Evolutionary conservation across 2,888 invertebrate genomes (phyloP).

Genomic region (Megalurothrips usitatus): DNA sequence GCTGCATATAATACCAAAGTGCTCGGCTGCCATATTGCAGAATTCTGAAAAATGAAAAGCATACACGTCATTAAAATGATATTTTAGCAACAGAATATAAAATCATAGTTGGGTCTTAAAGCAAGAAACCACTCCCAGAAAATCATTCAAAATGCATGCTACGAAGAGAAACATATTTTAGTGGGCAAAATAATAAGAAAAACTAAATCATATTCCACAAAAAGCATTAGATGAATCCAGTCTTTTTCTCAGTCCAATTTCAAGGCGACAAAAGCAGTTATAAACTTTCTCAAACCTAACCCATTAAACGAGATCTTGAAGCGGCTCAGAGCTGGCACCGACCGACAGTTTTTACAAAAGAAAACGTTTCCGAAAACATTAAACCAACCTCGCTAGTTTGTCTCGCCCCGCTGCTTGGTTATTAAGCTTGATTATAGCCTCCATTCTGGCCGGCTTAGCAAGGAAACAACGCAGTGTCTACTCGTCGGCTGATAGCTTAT

Average conservation of each 20-base stretch:
- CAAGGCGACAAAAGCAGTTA: too few relatives aligned
- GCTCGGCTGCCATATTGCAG: conserved; percentile 77
- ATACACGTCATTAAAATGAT: not conserved
- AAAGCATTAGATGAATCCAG: too few relatives aligned
- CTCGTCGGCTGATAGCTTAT: too few relatives aligned
- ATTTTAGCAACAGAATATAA: not conserved
- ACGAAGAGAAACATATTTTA: not conserved
- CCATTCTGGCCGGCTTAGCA: conserved; percentile 44
- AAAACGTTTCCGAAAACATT: conserved; percentile 30
- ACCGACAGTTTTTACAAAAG: not conserved
- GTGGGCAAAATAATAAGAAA: not conserved
- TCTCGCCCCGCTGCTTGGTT: conserved; percentile 55
- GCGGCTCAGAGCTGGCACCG: too few relatives aligned
- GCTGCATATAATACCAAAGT: conserved; percentile 71
- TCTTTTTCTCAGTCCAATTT: too few relatives aligned
- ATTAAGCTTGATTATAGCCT: conserved; percentile 51
- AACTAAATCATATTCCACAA: too few relatives aligned
- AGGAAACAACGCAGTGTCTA: too few relatives aligned
- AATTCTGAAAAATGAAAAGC: conserved; percentile 53
- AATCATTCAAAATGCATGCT: not conserved
- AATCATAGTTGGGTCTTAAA: not conserved
- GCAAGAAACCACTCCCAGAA: not conserved
- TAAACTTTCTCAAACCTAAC: too few relatives aligned
- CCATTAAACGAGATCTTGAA: too few relatives aligned
- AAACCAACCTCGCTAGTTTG: conserved; percentile 52